Evolutionary conservation across 2,888 invertebrate species (phyloP).

Genomic region (Lysandra bellargus): DNA sequence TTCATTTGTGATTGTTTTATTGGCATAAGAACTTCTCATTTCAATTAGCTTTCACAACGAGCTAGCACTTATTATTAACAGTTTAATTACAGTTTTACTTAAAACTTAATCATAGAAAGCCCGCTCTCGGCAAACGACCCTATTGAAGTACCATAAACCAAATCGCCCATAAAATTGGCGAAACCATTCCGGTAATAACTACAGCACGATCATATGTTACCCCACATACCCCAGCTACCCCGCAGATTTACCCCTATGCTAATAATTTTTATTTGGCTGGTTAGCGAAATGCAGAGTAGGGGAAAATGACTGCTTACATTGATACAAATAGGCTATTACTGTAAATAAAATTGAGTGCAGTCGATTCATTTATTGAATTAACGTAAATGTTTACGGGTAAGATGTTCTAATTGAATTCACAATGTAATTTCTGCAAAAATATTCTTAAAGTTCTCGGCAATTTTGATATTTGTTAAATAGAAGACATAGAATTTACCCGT

Average conservation of each 20-base stretch:
- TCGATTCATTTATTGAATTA: not conserved
- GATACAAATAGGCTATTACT: constrained; percentile 1
- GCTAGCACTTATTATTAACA: not conserved
- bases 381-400: not conserved
- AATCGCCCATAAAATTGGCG: constrained; percentile 39
- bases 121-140: not conserved
- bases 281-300: constrained; percentile 13
- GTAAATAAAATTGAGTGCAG: constrained; percentile 6
- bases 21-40: not conserved
- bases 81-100: not conserved
- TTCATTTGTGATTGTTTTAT: not conserved
- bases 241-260: constrained; percentile 18
- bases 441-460: not conserved
- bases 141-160: constrained; percentile 34
- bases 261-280: constrained; percentile 25
- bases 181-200: constrained; percentile 36
- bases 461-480: not conserved
- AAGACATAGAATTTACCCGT: not conserved
- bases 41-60: not conserved
- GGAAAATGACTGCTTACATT: constrained; percentile 11
- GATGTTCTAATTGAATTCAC: not conserved
- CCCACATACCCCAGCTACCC: not conserved
- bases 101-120: constrained; percentile 17
- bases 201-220: constrained; percentile 31
- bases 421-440: not conserved